These are phyloP conservation scores for Trichacis sp. DNA, from an alignment of 2,888 invertebrate genomes.

Conservation along the genomic window DNA sequence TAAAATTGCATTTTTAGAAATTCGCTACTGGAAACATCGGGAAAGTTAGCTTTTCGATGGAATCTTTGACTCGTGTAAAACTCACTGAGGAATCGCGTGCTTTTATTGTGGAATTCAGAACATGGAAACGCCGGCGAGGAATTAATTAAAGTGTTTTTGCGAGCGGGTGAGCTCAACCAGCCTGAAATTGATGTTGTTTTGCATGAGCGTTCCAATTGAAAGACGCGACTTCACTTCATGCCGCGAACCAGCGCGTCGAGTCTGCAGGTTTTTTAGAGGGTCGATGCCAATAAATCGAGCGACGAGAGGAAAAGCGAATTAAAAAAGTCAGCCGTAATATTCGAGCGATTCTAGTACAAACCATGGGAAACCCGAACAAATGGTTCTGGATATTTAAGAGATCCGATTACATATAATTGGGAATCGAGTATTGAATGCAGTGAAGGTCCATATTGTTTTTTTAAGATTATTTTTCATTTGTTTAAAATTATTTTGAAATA, in stretches of 20 bases:
- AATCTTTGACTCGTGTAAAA: neutral
- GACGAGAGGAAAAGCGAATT: neutral
- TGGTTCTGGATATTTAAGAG: neutral
- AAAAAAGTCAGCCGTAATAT: neutral
- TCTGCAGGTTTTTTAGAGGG: neutral
- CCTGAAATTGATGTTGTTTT: slow-evolving; percentile 58
- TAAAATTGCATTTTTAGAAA: neutral
- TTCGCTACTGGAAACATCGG: no score
- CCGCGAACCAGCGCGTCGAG: neutral
- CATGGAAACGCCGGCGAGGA: slow-evolving; percentile 6
- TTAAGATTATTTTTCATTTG: no score
- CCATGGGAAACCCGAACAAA: no score
- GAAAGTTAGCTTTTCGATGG: no score
- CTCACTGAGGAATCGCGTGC: neutral
- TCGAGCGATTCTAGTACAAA: neutral
- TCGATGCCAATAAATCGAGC: slow-evolving; percentile 2
- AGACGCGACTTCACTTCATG: slow-evolving; percentile 20
- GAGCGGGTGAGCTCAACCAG: slow-evolving; percentile 19
- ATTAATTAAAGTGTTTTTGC: slow-evolving; percentile 14
- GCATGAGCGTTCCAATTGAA: slow-evolving; percentile 33
- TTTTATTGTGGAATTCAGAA: neutral
- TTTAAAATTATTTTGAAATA: no score
- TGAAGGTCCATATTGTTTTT: no score
- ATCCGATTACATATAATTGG: neutral
- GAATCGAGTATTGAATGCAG: no score